Base-by-base conservation (phyloP, 1,140 invertebrate species). In the Tenebrio molitor region DNA sequence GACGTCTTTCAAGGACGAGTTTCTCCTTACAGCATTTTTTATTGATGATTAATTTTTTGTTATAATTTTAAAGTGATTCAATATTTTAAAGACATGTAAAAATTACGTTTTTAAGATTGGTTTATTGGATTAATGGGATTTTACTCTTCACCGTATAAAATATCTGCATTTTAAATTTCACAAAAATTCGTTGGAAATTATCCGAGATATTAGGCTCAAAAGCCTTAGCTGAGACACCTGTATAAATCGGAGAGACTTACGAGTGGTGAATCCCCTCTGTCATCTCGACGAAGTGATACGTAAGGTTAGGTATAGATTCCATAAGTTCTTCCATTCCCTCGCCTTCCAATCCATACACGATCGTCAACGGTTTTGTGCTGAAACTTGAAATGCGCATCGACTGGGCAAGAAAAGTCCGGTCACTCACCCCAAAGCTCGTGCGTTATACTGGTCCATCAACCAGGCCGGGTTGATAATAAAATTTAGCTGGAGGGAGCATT, bases 381-480 rank as follows among this genome's bases (percentile, higher is more conserved):
- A 72, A 84, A 83, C 23, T 21, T 14, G 17, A 69, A 53, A n/a
- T 14, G 10, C 29, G 29, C 29, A 5, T 33, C 10, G 4, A 5
- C 10, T 33, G 29, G 4, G 10, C 29, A 5, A 10, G 4, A 33
- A 33, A 12, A 42, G 4, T 62, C 34, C 10, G 14, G n/a, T n/a
- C 1, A n/a, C 64, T 77, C 74, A 81, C 80, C 74, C 74, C 41
- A 79, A 62, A 64, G 81, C 84, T 88, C 87, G 87, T 85, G 79
- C 92, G n/a, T n/a, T n/a, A 79, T 95, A 96, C 75, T 95, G 92
- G 2, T 92, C 87, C 41, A 93, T 84, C 0, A 97, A 81, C 95
- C 95, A 98, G 1, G 89, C 90, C 12, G 94, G 85, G 75, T 98
- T 93, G 41, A 97, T 90, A 91, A 97, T 95, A 78, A 95, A 97